These are phyloP conservation scores for Linurgus olivaceus DNA, from an alignment of 2,797 vertebrate species.

Conservation along the genomic window DNA sequence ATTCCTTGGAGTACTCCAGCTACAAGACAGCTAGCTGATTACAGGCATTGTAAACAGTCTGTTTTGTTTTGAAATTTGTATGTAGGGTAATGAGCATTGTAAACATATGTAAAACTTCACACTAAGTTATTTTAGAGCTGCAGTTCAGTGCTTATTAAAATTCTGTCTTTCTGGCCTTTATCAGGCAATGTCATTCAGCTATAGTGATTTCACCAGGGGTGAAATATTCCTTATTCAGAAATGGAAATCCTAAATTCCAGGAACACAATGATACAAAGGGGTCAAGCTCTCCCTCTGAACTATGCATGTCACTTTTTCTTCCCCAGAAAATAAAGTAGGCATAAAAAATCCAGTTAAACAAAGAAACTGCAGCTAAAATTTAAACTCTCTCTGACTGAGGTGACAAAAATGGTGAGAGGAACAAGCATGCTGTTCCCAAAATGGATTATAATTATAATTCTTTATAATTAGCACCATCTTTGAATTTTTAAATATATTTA, in stretches of 20 bases:
- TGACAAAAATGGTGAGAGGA: background rate
- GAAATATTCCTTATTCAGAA: conserved; percentile 53
- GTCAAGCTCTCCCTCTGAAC: background rate
- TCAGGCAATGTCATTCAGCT: conserved; percentile 29
- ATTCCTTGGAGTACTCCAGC: background rate
- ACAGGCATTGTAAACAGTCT: conserved; percentile 35
- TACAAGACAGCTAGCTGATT: conserved; percentile 55
- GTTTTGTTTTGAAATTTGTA: conserved; percentile 44
- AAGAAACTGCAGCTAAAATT: conserved; percentile 15
- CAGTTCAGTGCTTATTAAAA: conserved; percentile 42
- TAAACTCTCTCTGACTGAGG: background rate
- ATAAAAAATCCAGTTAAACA: conserved; percentile 28
- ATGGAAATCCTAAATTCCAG: conserved; percentile 52
- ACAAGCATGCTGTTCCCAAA: background rate
- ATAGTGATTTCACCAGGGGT: conserved; percentile 53
- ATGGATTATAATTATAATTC: background rate
- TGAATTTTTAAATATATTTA: background rate
- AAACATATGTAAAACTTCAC: conserved; percentile 58
- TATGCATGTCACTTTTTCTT: conserved; percentile 8
- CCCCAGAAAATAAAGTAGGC: background rate
- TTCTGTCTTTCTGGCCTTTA: conserved; percentile 40
- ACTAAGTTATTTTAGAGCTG: conserved; percentile 6
- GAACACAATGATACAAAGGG: background rate
- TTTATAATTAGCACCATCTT: conserved; percentile 30
- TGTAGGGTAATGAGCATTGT: conserved; percentile 24